Evolutionary conservation across 2,113 vertebrate genomes (phyloP).

Genomic region (Cygnus atratus): DNA sequence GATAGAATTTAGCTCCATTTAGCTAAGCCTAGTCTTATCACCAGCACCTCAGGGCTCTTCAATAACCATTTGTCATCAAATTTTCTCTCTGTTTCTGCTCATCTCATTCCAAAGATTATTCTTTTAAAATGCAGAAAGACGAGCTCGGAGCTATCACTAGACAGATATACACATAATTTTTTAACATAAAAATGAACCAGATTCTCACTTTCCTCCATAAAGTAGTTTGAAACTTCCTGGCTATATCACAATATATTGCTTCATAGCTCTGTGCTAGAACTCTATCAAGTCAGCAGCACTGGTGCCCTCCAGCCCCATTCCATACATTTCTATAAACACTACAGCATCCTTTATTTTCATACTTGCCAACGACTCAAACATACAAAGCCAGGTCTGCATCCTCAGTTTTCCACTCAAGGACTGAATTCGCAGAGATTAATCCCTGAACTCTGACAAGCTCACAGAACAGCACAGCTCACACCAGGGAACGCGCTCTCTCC

Average conservation of each 20-base stretch:
- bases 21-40: slow-evolving; percentile 51
- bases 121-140: slow-evolving; percentile 40
- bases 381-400: background rate
- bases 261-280: background rate
- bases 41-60: slow-evolving; percentile 54
- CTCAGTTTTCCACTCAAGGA: background rate
- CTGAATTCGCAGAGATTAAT: background rate
- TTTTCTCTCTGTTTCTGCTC: slow-evolving; percentile 49
- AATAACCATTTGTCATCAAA: slow-evolving; percentile 64
- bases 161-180: slow-evolving; percentile 1
- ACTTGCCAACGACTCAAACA: background rate
- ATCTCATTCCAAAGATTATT: slow-evolving; percentile 52
- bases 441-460: background rate
- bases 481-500: background rate
- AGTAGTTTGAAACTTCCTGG: background rate
- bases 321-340: background rate
- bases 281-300: background rate
- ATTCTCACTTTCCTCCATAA: background rate
- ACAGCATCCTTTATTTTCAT: background rate
- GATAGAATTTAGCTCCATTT: slow-evolving; percentile 1
- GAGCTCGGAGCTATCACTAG: slow-evolving; percentile 47
- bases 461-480: background rate
- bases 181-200: slow-evolving; percentile 13
- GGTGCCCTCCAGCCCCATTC: background rate
- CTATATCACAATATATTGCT: background rate